Conservation (phyloP, 2,113 vertebrate species). For the Spermophilus dauricus region DNA sequence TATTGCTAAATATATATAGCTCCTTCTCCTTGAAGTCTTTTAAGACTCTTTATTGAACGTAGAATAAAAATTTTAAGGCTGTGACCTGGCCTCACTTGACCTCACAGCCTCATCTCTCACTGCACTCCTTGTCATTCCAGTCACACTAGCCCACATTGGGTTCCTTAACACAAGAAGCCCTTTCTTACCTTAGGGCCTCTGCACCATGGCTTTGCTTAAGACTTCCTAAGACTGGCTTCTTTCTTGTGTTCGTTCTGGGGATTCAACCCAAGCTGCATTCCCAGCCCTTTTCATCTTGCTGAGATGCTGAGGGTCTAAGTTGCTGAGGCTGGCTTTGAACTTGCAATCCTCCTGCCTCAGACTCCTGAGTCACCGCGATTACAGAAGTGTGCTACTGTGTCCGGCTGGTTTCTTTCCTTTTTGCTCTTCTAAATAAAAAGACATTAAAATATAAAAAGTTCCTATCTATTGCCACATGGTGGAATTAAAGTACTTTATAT, state of each 20-base stretch:
- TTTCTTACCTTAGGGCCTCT: neutral
- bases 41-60: neutral
- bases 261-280: too few relatives aligned
- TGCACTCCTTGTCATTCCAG: neutral
- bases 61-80: neutral
- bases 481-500: neutral
- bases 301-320: too few relatives aligned
- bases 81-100: neutral
- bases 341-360: too few relatives aligned
- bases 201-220: neutral
- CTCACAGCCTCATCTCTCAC: neutral
- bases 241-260: neutral
- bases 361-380: too few relatives aligned
- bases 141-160: neutral
- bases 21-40: neutral
- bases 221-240: neutral
- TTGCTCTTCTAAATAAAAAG: neutral
- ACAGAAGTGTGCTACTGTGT: too few relatives aligned
- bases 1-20: neutral
- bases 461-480: neutral
- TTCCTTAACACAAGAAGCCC: neutral
- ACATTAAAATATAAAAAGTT: neutral
- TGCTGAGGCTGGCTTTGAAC: too few relatives aligned
- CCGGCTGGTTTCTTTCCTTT: neutral
- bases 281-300: too few relatives aligned